A percentile compares a stretch with the other conserved stretches of the same genome.
These are phyloP conservation scores for Erpornis zantholeuca DNA, from an alignment of 2,113 vertebrate species.

Conservation along the genomic window DNA sequence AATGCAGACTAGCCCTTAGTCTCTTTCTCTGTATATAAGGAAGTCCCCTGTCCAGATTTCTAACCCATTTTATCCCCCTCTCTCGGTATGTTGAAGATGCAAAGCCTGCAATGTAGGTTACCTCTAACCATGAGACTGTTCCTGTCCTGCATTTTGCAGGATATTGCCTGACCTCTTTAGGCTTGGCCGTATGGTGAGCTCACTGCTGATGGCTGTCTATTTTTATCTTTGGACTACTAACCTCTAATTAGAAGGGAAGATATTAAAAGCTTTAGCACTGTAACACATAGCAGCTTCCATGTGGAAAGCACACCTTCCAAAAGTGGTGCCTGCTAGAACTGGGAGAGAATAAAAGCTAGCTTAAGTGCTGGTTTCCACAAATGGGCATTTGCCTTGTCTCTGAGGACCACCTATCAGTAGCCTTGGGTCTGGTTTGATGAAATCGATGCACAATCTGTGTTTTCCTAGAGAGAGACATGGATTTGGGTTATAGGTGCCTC, in stretches of 20 bases:
- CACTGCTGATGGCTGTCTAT: background rate
- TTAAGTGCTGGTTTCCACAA: background rate
- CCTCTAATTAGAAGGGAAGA: conserved; percentile 35
- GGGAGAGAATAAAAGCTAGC: background rate
- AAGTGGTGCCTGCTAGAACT: background rate
- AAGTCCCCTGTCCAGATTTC: background rate
- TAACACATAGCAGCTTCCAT: background rate
- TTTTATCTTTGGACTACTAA: conserved; percentile 45
- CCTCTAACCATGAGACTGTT: background rate
- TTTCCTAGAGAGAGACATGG: background rate
- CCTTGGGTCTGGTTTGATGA: background rate
- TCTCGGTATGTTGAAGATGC: rapidly evolving
- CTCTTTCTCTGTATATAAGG: background rate
- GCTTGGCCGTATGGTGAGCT: background rate
- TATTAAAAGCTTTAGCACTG: background rate
- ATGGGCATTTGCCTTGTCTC: background rate
- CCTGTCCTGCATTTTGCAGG: background rate
- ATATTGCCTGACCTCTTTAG: background rate
- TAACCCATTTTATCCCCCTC: background rate
- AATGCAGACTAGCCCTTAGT: background rate
- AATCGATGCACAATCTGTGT: background rate
- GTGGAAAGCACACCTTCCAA: background rate
- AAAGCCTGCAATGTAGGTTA: background rate
- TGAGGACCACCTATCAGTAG: background rate
- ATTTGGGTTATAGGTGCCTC: background rate